Evolutionary conservation across 2,797 vertebrate species (phyloP), one percentile per base, ranked within the genome.

Genomic region (Lagocephalus sceleratus): DNA sequence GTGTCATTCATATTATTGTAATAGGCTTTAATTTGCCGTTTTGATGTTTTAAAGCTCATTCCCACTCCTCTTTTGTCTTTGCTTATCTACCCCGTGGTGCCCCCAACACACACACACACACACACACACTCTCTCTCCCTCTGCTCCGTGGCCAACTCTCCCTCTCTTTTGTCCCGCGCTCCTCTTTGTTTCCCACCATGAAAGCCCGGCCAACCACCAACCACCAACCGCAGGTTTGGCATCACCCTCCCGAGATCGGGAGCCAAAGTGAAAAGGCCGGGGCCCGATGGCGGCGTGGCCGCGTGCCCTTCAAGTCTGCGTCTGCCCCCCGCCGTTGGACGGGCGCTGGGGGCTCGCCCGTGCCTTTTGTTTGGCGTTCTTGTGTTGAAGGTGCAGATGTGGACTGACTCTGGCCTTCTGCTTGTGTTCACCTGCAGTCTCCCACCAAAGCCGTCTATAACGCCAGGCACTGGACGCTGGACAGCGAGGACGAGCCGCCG

Each of bases 401-500:
- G 32, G 12, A 35, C 12, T 3, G 10, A 14, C 32, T 2, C 32
- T 35, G 14, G 25, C 64, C 21, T 9, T 58, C 1, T 58, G 3
- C 55, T 2, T 64, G 3, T 66, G 23, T 11, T 3, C 0, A 59
- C 22, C 63, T 57, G 0, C 74, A 96, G 94, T 95, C 94, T 82
- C 94, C 94, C 57, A 94, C 94, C 78, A 96, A 96, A 91, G 94
- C 94, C 15, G 94, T 96, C 50, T 96, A 96, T 81, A 96, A 96
- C 76, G 94, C 94, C 79, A 89, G 94, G 71, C 94, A 96, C 87
- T 96, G 94, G 94, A 92, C 86, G 0, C 3, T 87, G 69, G 73
- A 72, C 21, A 76, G 74, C 1, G 84, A 88, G 60, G 86, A 88
- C 66, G 84, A 82, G 55, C 60, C 74, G 0, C 0, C 78, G 2